Percentiles rank a stretch among this genome's conserved stretches.
Conservation (phyloP, 2,888 invertebrate genomes). For the Chesias legatella region DNA sequence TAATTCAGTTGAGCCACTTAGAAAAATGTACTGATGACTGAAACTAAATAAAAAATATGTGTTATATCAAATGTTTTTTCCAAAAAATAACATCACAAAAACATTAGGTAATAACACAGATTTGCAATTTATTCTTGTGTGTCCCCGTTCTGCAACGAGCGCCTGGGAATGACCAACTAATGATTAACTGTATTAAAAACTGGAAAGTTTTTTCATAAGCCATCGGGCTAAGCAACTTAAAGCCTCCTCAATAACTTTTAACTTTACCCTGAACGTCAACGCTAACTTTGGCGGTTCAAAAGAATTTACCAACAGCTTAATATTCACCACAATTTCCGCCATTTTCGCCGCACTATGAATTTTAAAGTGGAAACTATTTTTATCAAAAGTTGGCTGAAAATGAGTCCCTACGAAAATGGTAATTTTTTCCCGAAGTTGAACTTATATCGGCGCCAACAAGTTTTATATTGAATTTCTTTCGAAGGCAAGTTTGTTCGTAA, state of each 20-base stretch:
- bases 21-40: too few species aligned
- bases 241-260: background rate
- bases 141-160: too few species aligned
- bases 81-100: too few species aligned
- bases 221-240: background rate
- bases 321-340: conserved; percentile 7
- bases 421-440: conserved; percentile 36
- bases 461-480: conserved; percentile 50
- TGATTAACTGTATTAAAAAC: too few species aligned
- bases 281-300: conserved; percentile 7
- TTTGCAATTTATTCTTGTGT: too few species aligned
- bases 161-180: too few species aligned
- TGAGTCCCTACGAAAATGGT: conserved; percentile 26
- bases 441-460: conserved; percentile 38
- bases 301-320: conserved; percentile 9
- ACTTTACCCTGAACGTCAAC: background rate
- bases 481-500: conserved; percentile 29
- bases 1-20: too few species aligned
- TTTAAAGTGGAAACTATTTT: conserved; percentile 23
- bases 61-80: too few species aligned
- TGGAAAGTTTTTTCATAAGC: too few species aligned
- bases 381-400: conserved; percentile 20
- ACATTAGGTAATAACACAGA: too few species aligned
- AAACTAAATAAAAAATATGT: too few species aligned
- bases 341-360: conserved; percentile 11